These are phyloP conservation scores for Papilio protenor DNA, from an alignment of 2,888 invertebrate species.

Conservation along the genomic window DNA sequence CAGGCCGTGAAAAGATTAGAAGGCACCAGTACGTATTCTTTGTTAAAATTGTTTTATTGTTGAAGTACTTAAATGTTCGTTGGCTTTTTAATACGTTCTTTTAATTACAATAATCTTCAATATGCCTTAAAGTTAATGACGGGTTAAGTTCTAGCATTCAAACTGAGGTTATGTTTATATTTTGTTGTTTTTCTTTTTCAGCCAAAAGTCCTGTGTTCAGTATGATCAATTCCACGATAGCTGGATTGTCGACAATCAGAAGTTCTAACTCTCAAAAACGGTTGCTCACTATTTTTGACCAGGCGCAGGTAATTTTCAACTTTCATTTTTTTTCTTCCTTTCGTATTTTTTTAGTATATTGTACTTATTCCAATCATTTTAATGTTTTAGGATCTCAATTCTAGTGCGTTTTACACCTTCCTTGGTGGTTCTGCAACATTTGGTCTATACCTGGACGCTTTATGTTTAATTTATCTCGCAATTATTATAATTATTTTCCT, in stretches of 20 bases:
- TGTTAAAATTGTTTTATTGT: too few species aligned
- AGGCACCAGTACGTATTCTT: conserved; percentile 84
- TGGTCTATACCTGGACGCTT: conserved; percentile 89
- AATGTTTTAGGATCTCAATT: conserved; percentile 85
- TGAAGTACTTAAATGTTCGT: too few species aligned
- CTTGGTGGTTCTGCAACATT: conserved; percentile 87
- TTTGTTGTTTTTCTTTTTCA: conserved; percentile 61
- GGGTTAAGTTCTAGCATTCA: neutral
- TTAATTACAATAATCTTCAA: neutral
- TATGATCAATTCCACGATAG: conserved; percentile 89
- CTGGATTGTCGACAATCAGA: conserved; percentile 90
- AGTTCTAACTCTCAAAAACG: conserved; percentile 87
- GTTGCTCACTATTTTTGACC: conserved; percentile 85
- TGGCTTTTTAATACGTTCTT: neutral
- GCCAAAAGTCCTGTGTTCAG: conserved; percentile 92
- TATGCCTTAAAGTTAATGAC: neutral
- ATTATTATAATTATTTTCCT: conserved; percentile 87
- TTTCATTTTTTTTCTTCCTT: neutral
- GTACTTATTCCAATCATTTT: neutral
- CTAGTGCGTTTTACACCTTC: conserved; percentile 88
- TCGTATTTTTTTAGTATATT: neutral
- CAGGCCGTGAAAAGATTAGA: conserved; percentile 90
- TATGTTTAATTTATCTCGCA: conserved; percentile 87
- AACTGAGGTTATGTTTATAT: neutral
- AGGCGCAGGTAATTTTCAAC: conserved; percentile 74